phyloP scores from a whole-genome alignment of 2,888 invertebrate genomes.

The Rhagophthalmus giganteus region DNA sequence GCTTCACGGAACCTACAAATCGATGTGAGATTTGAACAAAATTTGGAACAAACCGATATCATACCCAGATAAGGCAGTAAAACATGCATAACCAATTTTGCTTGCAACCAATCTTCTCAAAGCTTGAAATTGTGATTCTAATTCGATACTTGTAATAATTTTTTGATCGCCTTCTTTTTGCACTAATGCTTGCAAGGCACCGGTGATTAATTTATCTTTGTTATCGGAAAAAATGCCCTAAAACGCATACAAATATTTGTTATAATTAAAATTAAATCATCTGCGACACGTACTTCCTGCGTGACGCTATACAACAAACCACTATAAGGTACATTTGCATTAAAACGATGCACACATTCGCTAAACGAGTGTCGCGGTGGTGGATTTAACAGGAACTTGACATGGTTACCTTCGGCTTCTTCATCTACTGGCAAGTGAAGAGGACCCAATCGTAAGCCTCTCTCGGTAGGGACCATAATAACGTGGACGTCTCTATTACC shows the following conservation, averaged over 20 bases:
- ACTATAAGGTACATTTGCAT: constrained; percentile 96
- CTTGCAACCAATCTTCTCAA: constrained; percentile 91
- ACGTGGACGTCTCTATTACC: constrained; percentile 97
- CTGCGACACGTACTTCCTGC: constrained; percentile 93
- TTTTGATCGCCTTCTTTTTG: constrained; percentile 69
- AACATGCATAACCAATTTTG: constrained; percentile 96
- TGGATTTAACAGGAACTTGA: constrained; percentile 74
- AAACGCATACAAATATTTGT: no score
- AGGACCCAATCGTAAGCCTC: constrained; percentile 88
- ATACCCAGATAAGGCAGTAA: constrained; percentile 85
- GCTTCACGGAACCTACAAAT: constrained; percentile 85
- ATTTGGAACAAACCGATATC: constrained; percentile 8
- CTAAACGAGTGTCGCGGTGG: constrained; percentile 67
- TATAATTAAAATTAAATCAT: no score
- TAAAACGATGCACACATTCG: constrained; percentile 91
- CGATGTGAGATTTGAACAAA: constrained; percentile 1
- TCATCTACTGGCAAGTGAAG: constrained; percentile 90
- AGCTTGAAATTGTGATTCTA: constrained; percentile 96
- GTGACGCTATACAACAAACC: constrained; percentile 95
- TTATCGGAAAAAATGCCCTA: constrained; percentile 97
- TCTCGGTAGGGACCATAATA: constrained; percentile 78
- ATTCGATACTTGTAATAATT: constrained; percentile 67
- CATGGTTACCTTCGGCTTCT: constrained; percentile 91
- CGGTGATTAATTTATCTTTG: constrained; percentile 94
- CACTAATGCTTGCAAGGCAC: constrained; percentile 83